Conservation (phyloP, 2,113 vertebrate species). For the Herpetotheres cachinnans region DNA sequence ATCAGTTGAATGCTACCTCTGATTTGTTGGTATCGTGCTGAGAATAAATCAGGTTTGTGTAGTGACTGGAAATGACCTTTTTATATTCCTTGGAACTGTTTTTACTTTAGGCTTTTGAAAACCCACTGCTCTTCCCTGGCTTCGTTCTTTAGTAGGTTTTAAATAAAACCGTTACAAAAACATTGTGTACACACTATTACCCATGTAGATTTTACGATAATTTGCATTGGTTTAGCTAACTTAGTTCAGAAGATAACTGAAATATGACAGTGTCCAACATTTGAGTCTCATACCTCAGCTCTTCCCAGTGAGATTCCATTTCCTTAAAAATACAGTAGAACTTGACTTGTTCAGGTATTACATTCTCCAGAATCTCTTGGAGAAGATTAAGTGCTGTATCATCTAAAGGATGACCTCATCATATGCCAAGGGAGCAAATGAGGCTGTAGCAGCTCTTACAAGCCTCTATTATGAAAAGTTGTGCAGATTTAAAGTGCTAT, state of each 20-base stretch:
- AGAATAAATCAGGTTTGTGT: conserved; percentile 9
- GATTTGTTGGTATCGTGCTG: background rate
- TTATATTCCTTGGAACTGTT: background rate
- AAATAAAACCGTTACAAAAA: background rate
- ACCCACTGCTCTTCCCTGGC: background rate
- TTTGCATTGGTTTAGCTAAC: background rate
- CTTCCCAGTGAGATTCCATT: background rate
- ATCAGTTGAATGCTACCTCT: background rate
- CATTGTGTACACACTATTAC: background rate
- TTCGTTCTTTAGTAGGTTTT: background rate
- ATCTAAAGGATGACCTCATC: background rate
- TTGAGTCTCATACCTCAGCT: background rate
- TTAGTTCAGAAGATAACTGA: background rate
- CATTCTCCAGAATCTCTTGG: background rate
- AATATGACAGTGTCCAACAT: background rate
- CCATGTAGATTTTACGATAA: background rate
- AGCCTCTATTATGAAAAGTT: background rate
- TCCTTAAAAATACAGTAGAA: background rate
- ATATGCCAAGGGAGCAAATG: background rate
- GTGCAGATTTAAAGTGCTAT: background rate
- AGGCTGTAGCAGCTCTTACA: background rate
- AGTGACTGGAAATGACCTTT: background rate
- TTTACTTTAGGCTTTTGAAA: background rate
- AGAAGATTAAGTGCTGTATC: background rate
- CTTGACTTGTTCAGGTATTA: background rate